Evolutionary conservation across 2,113 vertebrate species (phyloP), one percentile per base, ranked within the genome.

Genomic region (Caretta caretta): DNA sequence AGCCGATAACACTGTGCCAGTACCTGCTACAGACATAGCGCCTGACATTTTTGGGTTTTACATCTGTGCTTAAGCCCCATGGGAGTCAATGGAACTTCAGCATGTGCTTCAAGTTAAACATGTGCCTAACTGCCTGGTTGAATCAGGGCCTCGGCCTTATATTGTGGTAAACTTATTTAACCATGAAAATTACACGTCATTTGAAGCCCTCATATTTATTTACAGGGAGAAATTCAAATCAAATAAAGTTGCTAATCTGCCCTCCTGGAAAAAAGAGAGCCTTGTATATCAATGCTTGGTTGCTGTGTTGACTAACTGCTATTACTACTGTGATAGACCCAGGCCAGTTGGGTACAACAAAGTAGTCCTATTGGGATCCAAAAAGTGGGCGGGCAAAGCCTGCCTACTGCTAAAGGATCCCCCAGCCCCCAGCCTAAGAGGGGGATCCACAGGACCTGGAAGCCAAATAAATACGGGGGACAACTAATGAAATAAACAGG

Each of bases 121-220:
- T 90, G 82, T 31, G 57, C 83, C 57, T 92, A 50, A 91, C n/a
- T 16, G 42, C 65, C 54, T 62, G 62, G 53, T 51, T 83, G 46
- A 88, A 76, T 88, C 49, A 29, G 83, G 76, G 92, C 78, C 51
- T 96, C 83, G 54, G 88, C 75, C 88, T 87, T 50, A 14, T n/a
- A 87, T 24, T 53, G 69, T 53, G 25, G 22, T 92, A 87, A 83
- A 93, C 69, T 78, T 46, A 53, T 88, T 83, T 87, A 84, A 88
- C 42, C 46, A 24, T 69, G 90, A 76, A 93, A 86, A 90, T 92
- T 81, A 69, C 19, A 78, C 57, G 72, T 84, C 92, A 49, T 80
- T 88, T 25, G 50, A 86, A 94, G 85, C 96, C 51, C 65, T 93
- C 48, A 72, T 48, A 84, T 86, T 90, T 95, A 86, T 87, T 86